These are phyloP conservation scores for Liparis tanakae DNA, from an alignment of 2,797 vertebrate species.

Conservation along the genomic window DNA sequence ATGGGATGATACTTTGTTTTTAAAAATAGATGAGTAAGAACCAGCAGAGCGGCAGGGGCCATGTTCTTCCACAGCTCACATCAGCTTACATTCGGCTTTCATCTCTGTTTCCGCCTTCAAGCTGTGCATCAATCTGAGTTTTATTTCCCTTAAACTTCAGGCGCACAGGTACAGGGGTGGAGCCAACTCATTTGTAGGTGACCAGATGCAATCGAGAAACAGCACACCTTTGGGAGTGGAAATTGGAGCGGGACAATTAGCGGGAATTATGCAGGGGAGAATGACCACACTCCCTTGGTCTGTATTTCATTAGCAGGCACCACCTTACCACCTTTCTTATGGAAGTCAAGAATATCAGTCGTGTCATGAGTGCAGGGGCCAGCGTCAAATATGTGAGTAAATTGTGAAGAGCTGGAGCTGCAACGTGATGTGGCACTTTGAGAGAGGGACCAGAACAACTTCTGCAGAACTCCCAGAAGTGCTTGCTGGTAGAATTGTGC, in stretches of 20 bases:
- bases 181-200: not conserved
- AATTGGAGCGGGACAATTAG: constrained; percentile 6
- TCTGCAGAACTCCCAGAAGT: constrained; percentile 19
- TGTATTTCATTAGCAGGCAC: not conserved
- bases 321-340: not conserved
- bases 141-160: constrained; percentile 2
- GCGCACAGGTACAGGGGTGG: not conserved
- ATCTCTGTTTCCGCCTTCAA: constrained; percentile 33
- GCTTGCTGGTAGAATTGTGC: constrained; percentile 28
- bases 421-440: too few species aligned
- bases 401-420: too few species aligned
- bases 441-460: not conserved
- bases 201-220: constrained; percentile 12
- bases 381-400: too few species aligned
- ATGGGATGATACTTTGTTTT: constrained; percentile 31
- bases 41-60: constrained; percentile 1
- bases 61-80: constrained; percentile 2
- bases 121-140: not conserved
- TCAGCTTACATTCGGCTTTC: constrained; percentile 24
- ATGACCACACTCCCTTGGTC: not conserved
- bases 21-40: constrained; percentile 56
- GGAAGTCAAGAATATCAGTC: too few species aligned
- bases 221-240: constrained; percentile 6
- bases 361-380: too few species aligned
- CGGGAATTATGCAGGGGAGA: not conserved